Evolutionary conservation across 2,888 invertebrate genomes (phyloP).

Genomic region (Pediacus dermestoides): DNA sequence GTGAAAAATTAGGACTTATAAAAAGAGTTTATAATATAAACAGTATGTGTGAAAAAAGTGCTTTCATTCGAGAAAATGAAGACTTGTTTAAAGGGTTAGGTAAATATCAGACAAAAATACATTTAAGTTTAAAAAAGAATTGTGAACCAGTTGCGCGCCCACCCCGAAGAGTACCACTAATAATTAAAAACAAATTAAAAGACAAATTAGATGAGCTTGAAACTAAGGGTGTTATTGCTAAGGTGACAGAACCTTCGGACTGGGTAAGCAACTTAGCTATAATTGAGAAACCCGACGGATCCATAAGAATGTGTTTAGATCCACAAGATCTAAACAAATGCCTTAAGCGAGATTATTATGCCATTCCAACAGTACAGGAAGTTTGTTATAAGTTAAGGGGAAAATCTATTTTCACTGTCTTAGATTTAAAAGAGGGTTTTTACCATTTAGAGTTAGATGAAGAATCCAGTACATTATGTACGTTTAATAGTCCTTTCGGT

Average conservation of each 20-base stretch:
- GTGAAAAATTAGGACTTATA: too few species aligned
- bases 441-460: conserved; percentile 16
- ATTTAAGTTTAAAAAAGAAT: too few species aligned
- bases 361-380: conserved; percentile 18
- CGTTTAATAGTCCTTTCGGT: conserved; percentile 2
- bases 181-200: not conserved
- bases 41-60: too few species aligned
- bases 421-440: conserved; percentile 11
- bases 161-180: not conserved
- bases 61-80: too few species aligned
- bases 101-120: too few species aligned
- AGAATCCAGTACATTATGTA: conserved; percentile 7
- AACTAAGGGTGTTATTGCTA: not conserved
- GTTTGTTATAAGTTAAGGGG: conserved; percentile 16
- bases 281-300: conserved; percentile 18
- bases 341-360: conserved; percentile 13
- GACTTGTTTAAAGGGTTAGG: too few species aligned
- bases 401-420: conserved; percentile 12
- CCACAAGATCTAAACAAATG: conserved; percentile 20
- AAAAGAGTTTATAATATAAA: too few species aligned
- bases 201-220: not conserved
- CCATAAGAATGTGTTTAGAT: conserved; percentile 24
- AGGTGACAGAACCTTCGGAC: conserved; percentile 3
- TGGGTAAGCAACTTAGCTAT: conserved; percentile 22
- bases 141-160: not conserved